Conservation (phyloP, 2,888 invertebrate species). For the Chirona hameri region DNA sequence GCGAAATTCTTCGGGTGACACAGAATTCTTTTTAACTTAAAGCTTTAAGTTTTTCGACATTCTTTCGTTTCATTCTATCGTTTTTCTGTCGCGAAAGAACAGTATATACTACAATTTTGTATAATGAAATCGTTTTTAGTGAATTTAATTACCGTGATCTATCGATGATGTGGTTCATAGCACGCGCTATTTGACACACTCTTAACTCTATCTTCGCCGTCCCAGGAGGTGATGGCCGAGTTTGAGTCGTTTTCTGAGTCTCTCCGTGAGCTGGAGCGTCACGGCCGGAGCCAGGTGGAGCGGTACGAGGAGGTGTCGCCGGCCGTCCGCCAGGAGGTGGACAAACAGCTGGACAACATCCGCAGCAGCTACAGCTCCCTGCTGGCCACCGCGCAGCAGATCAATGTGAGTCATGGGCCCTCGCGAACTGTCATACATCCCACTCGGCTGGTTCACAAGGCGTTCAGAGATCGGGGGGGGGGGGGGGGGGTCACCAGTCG, state of each 20-base stretch:
- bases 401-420: constrained; percentile 52
- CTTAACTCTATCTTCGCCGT: neutral
- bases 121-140: too few species aligned
- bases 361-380: constrained; percentile 90
- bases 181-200: neutral
- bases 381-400: constrained; percentile 82
- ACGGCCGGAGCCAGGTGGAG: constrained; percentile 78
- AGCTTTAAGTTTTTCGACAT: too few species aligned
- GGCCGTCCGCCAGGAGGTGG: constrained; percentile 69
- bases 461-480: too few species aligned
- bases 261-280: constrained; percentile 74
- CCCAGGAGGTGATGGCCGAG: constrained; percentile 46
- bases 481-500: too few species aligned
- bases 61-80: neutral
- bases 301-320: constrained; percentile 70
- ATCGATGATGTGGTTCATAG: too few species aligned
- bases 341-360: constrained; percentile 81
- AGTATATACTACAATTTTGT: neutral
- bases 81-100: neutral
- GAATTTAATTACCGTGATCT: too few species aligned
- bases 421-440: neutral
- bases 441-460: too few species aligned
- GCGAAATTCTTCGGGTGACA: too few species aligned
- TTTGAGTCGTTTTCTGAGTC: constrained; percentile 78
- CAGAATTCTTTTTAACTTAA: too few species aligned